Evolutionary conservation across 2,888 invertebrate genomes (phyloP).

Genomic region (Mactromeris polynyma): DNA sequence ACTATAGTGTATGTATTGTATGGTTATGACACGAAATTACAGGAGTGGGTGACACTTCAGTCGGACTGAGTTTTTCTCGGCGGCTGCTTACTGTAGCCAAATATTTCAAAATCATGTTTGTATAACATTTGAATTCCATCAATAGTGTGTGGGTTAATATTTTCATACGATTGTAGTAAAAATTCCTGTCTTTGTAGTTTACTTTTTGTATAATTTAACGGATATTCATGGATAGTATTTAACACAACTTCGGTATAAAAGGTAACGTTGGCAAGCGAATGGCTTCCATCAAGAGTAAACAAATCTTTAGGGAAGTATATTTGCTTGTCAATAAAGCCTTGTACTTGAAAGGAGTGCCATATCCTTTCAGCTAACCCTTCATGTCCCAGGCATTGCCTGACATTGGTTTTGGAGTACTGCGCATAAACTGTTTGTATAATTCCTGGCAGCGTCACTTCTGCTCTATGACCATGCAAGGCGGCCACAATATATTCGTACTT

Average conservation of each 20-base stretch:
- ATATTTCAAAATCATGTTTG: slow-evolving; percentile 31
- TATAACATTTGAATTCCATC: background rate
- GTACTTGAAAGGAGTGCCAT: slow-evolving; percentile 39
- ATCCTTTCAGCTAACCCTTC: background rate
- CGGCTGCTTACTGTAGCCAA: slow-evolving; percentile 15
- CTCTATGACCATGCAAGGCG: slow-evolving; percentile 34
- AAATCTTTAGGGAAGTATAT: background rate
- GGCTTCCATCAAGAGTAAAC: background rate
- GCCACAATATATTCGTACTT: background rate
- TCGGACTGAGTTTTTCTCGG: background rate
- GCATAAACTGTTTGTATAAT: slow-evolving; percentile 7
- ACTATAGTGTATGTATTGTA: too few species aligned
- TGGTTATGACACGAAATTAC: too few species aligned
- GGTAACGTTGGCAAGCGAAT: background rate
- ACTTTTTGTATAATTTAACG: slow-evolving; percentile 18
- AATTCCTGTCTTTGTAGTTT: background rate
- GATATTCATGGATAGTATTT: background rate
- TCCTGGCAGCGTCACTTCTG: slow-evolving; percentile 29
- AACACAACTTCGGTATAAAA: slow-evolving; percentile 21
- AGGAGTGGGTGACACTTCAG: too few species aligned
- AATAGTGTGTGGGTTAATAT: background rate
- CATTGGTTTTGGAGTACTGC: background rate
- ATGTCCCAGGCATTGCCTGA: background rate
- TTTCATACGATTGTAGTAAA: background rate
- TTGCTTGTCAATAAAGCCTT: slow-evolving; percentile 26